phyloP scores from a whole-genome alignment of 2,113 vertebrate species.

The Chloropsis hardwickii region DNA sequence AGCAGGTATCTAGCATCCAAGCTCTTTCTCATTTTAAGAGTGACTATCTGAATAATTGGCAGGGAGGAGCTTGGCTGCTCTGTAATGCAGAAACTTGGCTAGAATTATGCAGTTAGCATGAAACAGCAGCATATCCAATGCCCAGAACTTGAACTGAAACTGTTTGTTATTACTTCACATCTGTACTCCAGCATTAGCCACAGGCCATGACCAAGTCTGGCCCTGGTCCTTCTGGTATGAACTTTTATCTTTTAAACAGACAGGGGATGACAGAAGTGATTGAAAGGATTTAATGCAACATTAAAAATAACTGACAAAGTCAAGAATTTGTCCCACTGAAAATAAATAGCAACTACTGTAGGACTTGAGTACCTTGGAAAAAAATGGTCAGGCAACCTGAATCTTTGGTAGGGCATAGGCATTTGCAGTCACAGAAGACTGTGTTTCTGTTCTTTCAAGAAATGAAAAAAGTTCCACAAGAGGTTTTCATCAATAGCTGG shows the following conservation, averaged over 20 bases:
- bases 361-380: not conserved
- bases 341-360: not conserved
- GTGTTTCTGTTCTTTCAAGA: not conserved
- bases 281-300: not conserved
- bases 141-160: not conserved
- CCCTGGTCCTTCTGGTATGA: not conserved
- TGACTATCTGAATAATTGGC: not conserved
- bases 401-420: not conserved
- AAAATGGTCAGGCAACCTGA: not conserved
- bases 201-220: not conserved
- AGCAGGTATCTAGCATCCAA: slow-evolving; percentile 25
- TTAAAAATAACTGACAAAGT: not conserved
- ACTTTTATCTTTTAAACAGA: not conserved
- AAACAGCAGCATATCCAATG: not conserved
- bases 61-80: slow-evolving; percentile 7
- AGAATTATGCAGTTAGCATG: not conserved
- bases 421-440: not conserved
- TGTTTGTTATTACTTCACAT: not conserved
- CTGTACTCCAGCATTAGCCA: not conserved
- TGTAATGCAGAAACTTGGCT: not conserved
- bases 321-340: not conserved
- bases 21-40: slow-evolving; percentile 10
- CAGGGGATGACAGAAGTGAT: not conserved
- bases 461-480: not conserved
- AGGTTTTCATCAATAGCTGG: not conserved